Evolutionary conservation across 2,113 vertebrate species (phyloP).

Genomic region (Pyxicephalus adspersus): DNA sequence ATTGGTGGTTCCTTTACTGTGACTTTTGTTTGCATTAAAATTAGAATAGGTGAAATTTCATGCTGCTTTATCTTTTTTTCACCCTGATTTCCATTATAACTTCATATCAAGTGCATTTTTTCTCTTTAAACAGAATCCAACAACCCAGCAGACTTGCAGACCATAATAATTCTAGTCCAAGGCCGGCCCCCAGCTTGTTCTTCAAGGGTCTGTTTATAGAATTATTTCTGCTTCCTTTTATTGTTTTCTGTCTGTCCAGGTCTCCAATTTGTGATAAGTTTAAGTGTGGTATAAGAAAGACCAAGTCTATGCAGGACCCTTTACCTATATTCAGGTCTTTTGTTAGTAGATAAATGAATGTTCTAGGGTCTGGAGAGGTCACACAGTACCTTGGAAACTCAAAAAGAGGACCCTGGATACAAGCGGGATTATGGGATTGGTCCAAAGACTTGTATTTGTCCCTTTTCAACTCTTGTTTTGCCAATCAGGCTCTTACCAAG

Average conservation of each 20-base stretch:
- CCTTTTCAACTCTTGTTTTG: neutral
- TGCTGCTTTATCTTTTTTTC: no score
- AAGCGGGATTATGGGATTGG: neutral
- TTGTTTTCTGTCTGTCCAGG: constrained; percentile 1
- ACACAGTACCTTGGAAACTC: constrained; percentile 7
- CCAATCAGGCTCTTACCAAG: constrained; percentile 1
- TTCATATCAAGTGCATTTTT: no score
- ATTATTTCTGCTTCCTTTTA: neutral
- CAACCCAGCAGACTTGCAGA: neutral
- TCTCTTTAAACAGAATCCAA: neutral
- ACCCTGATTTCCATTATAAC: no score
- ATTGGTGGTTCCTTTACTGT: no score
- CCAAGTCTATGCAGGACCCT: neutral
- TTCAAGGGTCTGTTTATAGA: constrained; percentile 1
- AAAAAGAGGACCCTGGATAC: constrained; percentile 3
- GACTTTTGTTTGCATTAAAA: no score
- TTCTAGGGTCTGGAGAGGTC: neutral
- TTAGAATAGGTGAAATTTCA: no score
- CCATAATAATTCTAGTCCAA: neutral
- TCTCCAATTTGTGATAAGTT: constrained; percentile 19
- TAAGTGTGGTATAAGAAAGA: neutral
- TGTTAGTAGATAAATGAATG: constrained; percentile 11
- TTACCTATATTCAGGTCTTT: constrained; percentile 2
- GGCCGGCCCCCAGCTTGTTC: neutral
- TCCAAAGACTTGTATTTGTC: neutral